These are phyloP conservation scores for Trinectes maculatus DNA, from an alignment of 2,113 vertebrate species.

Conservation along the genomic window DNA sequence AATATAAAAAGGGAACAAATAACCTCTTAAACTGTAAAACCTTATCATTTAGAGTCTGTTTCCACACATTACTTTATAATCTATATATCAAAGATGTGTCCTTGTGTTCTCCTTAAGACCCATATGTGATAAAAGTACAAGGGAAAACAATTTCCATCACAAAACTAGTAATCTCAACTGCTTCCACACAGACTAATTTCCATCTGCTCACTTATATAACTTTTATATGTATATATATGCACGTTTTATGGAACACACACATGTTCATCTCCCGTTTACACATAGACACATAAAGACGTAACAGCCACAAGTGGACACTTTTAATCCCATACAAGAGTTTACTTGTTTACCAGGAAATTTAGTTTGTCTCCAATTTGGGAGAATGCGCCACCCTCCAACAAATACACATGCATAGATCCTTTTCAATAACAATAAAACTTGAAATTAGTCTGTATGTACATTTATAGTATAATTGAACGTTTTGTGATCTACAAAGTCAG, in stretches of 20 bases:
- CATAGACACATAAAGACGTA: constrained; percentile 18
- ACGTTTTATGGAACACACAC: not conserved
- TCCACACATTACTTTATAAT: no score
- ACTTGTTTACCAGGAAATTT: constrained; percentile 51
- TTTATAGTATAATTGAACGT: constrained; percentile 75
- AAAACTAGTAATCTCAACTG: constrained; percentile 15
- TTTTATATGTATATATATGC: no score
- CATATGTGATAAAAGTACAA: constrained; percentile 2
- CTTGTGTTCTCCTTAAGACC: not conserved
- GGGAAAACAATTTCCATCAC: not conserved
- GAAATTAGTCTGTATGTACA: constrained; percentile 65
- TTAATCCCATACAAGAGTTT: constrained; percentile 50
- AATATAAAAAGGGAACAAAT: not conserved
- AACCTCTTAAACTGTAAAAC: not conserved
- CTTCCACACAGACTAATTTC: constrained; percentile 15
- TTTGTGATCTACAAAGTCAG: constrained; percentile 74
- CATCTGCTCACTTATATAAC: constrained; percentile 12
- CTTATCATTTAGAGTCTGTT: no score
- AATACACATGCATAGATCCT: constrained; percentile 22
- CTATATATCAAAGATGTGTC: no score
- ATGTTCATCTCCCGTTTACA: not conserved
- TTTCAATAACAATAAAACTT: constrained; percentile 37
- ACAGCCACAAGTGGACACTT: constrained; percentile 23
- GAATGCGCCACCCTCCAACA: not conserved
- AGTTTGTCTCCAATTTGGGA: constrained; percentile 41